Percentiles rank a stretch among this genome's conserved stretches.
These are phyloP conservation scores for Apotomis betuletana DNA, from an alignment of 2,888 invertebrate genomes.

Conservation along the genomic window DNA sequence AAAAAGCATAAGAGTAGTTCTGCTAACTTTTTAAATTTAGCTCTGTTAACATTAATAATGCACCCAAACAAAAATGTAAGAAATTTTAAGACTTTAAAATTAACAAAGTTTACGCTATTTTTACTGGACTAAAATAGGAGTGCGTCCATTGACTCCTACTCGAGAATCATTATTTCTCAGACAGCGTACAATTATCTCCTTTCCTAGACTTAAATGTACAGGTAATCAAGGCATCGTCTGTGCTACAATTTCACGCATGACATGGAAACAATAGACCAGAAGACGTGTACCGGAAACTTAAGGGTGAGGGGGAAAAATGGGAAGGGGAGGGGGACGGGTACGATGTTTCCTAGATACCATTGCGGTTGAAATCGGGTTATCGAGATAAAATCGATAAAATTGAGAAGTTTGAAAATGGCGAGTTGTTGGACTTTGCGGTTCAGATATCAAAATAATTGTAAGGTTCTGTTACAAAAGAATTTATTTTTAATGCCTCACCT, in stretches of 20 bases:
- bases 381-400: slow-evolving; percentile 9
- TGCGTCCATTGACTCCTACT: slow-evolving; percentile 1
- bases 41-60: no score
- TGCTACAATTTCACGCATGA: slow-evolving; percentile 38
- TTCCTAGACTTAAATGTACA: slow-evolving; percentile 32
- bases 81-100: no score
- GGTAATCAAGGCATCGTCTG: slow-evolving; percentile 27
- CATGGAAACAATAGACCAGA: slow-evolving; percentile 39
- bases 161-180: not conserved
- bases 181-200: slow-evolving; percentile 20
- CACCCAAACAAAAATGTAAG: no score
- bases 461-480: no score
- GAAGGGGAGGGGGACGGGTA: slow-evolving; percentile 4
- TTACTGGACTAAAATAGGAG: no score
- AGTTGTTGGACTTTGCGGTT: not conserved
- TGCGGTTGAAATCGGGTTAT: slow-evolving; percentile 13
- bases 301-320: slow-evolving; percentile 11
- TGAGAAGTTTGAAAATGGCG: slow-evolving; percentile 1
- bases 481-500: no score
- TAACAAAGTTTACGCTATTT: no score
- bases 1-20: no score
- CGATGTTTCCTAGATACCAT: slow-evolving; percentile 15
- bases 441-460: no score
- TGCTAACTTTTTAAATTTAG: no score
- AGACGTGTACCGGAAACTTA: slow-evolving; percentile 39